A percentile compares a stretch with the other conserved stretches of the same genome.
phyloP scores from a whole-genome alignment of 2,888 invertebrate species.

The Callyntrura sp. region DNA sequence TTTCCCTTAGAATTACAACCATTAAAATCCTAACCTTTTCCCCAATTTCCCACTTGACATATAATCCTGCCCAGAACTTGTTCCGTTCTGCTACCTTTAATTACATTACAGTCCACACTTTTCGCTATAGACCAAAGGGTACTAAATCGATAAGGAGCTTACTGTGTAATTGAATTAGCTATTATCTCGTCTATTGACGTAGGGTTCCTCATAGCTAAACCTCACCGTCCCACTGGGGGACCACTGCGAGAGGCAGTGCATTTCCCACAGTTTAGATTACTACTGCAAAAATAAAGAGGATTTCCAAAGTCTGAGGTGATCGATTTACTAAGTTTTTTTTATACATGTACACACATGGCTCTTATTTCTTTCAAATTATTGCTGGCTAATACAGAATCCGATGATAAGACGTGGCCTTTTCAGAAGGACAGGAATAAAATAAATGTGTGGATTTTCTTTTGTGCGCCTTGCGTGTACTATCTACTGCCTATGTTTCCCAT shows the following conservation, averaged over 20 bases:
- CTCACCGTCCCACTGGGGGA: not conserved
- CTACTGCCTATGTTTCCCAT: too few relatives aligned
- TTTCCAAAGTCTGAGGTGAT: constrained; percentile 23
- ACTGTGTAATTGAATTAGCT: constrained; percentile 54
- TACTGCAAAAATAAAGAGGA: constrained; percentile 14
- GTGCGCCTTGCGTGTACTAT: not conserved
- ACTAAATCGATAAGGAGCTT: constrained; percentile 48
- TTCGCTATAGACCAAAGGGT: not conserved
- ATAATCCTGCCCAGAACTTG: too few relatives aligned
- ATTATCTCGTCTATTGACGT: constrained; percentile 38
- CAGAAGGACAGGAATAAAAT: too few relatives aligned
- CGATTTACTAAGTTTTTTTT: constrained; percentile 19
- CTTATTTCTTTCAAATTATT: too few relatives aligned
- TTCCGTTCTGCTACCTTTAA: not conserved
- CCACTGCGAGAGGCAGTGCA: not conserved
- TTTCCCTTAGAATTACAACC: too few relatives aligned
- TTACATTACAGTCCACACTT: not conserved
- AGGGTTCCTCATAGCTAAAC: not conserved
- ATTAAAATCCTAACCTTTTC: too few relatives aligned
- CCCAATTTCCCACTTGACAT: too few relatives aligned
- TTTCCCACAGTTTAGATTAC: constrained; percentile 3
- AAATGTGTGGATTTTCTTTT: not conserved
- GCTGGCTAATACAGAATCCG: not conserved
- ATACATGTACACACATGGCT: not conserved
- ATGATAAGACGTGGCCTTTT: not conserved